Evolutionary conservation across 2,113 vertebrate genomes (phyloP), one percentile per base, ranked within the genome.

Genomic region (Ahaetulla prasina): DNA sequence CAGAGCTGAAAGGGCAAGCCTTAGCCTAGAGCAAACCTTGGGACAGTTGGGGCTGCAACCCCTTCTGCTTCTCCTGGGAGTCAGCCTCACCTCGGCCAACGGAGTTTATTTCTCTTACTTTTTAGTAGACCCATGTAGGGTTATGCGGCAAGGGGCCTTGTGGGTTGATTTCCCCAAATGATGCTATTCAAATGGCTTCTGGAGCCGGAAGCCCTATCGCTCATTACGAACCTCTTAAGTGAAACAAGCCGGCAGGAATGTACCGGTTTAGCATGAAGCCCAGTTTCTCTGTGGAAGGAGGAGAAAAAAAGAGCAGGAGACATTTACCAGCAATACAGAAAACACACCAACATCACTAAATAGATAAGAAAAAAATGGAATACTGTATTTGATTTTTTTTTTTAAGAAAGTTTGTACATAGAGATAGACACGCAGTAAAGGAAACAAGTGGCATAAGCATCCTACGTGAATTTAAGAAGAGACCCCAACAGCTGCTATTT

Each of bases 331-430:
- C 93, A 89, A 87, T 23, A 88, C 93, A 97, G 95, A 55, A 97
- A 96, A 98, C 96, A 98, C 97, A 97, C 96, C 96, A 92, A 97
- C 95, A 97, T 96, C 93, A 2, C 97, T 98, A 97, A 97, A 93
- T 98, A 97, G 98, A 97, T 98, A 98, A 98, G 97, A 98, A 98
- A 68, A 68, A 92, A 99, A 98, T 97, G 97, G 97, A 98, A 99
- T 98, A 98, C 98, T 99, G 98, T 99, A 98, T 99, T 99, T 99
- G 98, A 98, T 98, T 55, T 92, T 89, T 92, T 89, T 92, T 92
- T 92, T 98, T 98, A 98, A 91, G 98, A 99, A 98, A 98, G 97
- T 98, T 98, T 98, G 98, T 98, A 98, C 98, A 99, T 99, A 98
- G 98, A 98, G 98, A 98, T 98, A 98, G 98, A 98, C 98, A 98